Percentiles rank a stretch among this genome's conserved stretches.
phyloP scores from a whole-genome alignment of 2,888 invertebrate genomes.

The Geotrupes spiniger region DNA sequence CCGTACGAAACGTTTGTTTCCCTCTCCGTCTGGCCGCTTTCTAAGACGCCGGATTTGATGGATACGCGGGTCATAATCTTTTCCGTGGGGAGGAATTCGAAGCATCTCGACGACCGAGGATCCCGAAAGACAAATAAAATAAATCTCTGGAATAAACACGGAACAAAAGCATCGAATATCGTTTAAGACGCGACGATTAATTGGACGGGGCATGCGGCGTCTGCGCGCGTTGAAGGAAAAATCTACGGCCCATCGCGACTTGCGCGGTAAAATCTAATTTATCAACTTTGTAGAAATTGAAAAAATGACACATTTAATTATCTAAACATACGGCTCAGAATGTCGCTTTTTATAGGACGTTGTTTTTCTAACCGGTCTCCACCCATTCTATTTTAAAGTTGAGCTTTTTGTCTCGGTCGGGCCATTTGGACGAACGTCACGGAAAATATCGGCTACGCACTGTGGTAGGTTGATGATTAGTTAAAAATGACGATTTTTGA shows the following conservation, averaged over 20 bases:
- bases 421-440: too few species aligned
- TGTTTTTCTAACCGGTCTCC: too few species aligned
- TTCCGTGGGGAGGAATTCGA: constrained; percentile 5
- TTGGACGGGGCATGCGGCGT: constrained; percentile 16
- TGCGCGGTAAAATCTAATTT: constrained; percentile 33
- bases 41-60: too few species aligned
- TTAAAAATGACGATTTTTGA: too few species aligned
- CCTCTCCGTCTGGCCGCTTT: too few species aligned
- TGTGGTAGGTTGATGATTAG: too few species aligned
- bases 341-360: constrained; percentile 1
- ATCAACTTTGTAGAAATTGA: constrained; percentile 39
- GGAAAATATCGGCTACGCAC: too few species aligned
- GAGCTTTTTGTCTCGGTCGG: too few species aligned
- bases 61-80: too few species aligned
- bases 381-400: too few species aligned
- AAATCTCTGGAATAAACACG: constrained; percentile 14
- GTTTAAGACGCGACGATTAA: constrained; percentile 19
- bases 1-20: background rate
- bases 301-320: constrained; percentile 44
- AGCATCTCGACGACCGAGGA: constrained; percentile 12
- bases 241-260: constrained; percentile 27
- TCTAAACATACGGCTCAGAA: constrained; percentile 29
- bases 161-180: constrained; percentile 10
- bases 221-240: constrained; percentile 26
- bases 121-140: constrained; percentile 5